phyloP scores from a whole-genome alignment of 2,888 invertebrate genomes.

The Athalia cordata region DNA sequence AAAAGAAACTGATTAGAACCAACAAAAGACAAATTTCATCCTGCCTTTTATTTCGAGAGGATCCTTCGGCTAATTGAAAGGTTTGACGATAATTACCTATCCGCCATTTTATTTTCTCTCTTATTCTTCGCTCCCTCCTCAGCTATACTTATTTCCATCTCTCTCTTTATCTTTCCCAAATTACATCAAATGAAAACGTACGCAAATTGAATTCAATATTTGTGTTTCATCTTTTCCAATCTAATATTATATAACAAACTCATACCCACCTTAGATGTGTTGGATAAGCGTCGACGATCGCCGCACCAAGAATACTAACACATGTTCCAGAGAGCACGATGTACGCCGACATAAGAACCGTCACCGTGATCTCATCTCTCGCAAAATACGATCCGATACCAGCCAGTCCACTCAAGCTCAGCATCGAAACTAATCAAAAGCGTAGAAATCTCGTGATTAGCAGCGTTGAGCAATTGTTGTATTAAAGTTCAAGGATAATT shows the following conservation, averaged over 20 bases:
- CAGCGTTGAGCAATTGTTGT: not conserved
- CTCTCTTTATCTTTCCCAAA: not conserved
- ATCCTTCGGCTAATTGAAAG: constrained; percentile 13
- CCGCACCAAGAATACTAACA: constrained; percentile 49
- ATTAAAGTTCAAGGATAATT: not conserved
- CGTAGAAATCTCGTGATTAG: not conserved
- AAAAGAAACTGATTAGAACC: constrained; percentile 12
- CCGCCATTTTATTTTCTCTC: not conserved
- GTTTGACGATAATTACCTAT: constrained; percentile 24
- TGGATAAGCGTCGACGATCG: constrained; percentile 50
- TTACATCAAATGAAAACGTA: constrained; percentile 17
- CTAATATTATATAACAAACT: not conserved
- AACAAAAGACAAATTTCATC: constrained; percentile 23
- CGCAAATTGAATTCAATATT: constrained; percentile 11
- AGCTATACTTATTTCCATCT: too few species aligned
- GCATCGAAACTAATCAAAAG: constrained; percentile 45
- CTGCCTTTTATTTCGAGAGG: not conserved
- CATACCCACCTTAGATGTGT: constrained; percentile 50
- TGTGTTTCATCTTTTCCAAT: not conserved
- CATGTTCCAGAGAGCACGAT: constrained; percentile 47
- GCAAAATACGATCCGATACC: constrained; percentile 47
- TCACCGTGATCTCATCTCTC: constrained; percentile 43
- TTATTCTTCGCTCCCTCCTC: not conserved
- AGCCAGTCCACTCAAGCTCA: constrained; percentile 44
- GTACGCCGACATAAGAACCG: constrained; percentile 46